Evolutionary conservation across 64 coral and sea anemone genomes (phyloP), one percentile per base, ranked within the genome.

Genomic region (Acropora yongei): DNA sequence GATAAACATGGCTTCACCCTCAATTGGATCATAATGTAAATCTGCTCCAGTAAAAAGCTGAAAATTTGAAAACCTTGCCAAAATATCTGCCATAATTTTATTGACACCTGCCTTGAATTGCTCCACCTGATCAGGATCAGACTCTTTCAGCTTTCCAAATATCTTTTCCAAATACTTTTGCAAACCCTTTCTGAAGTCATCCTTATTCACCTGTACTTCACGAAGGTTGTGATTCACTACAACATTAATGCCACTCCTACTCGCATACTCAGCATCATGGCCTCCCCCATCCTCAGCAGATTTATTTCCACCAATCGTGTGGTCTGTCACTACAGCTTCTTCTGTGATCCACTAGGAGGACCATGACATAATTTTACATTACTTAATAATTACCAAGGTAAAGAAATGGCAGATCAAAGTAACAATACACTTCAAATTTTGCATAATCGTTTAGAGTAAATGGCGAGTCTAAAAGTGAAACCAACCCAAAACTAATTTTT

Each of bases 231-330:
- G 72, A 30, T 8, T 7, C 2, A 72, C 5, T 6, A 87, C 83
- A 7, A 87, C 58, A 19, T 72, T 6, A 43, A 47, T 11, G 2
- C 63, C 66, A 49, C 6, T 12, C 9, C 1, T 4, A 11, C 51
- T 55, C 3, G 14, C 4, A 7, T 87, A 63, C 3, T 72, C 83
- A 17, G 20, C 43, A 47, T 67, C 82, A 3, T 87, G 55, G 8
- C n/a, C 40, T 10, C 41, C 66, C 6, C 49, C 83, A 81, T 53
- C 50, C 40, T 87, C 83, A 3, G 83, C 83, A 73, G 83, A 87
- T 65, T 87, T 87, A 65, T 87, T 87, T 8, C 83, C 83, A 72
- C 83, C 83, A 87, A 87, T 49, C 66, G 73, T 20, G 0, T 4
- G 9, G 0, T 87, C 83, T 47, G 42, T 17, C 4, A 87, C 18